Evolutionary conservation across 1,140 invertebrate genomes (phyloP), one percentile per base, ranked within the genome.

Genomic region (Brachionus sp.): DNA sequence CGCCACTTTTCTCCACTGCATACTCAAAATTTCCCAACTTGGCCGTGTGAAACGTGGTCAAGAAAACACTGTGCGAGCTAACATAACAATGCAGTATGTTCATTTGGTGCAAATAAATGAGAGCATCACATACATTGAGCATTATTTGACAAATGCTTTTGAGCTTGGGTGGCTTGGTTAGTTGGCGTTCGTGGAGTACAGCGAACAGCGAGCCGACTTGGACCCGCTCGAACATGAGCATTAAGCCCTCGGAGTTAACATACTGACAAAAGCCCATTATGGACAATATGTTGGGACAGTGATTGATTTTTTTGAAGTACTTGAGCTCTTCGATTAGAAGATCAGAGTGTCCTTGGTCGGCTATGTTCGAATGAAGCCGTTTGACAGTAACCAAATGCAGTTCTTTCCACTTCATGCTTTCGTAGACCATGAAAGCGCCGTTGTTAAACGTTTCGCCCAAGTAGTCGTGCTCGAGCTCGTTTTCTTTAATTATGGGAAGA

Each of bases 1-100:
- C n/a, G 16, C 77, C 84, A 84, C 84, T 88, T 86, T 85, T 86
- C 50, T 89, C 86, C 6, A 89, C 84, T 80, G 87, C 86, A 85
- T 89, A 89, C 84, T 90, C 90, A 82, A 90, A 88, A 70, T 89
- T 88, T 5, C 87, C 88, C 23, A 90, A 84, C 84, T 90, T 90
- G 50, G 89, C 89, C 42, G 84, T 84, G 46, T 86, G 66, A 33
- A 84, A 82, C 16, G 84, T 86, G 12, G 88, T 86, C 12, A 90
- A 85, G 44, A 88, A 87, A 35, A 90, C 85, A 75, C 90, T 87
- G 85, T 90, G 89, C 3, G 90, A 90, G 12, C 88, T 88, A 7
- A 90, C 77, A 53, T 85, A 87, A 84, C 88, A 88, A 84, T 90
- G 90, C 6, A 90, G 84, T 44, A 87, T 86, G 75, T 87, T 86